Percentiles rank a stretch among this genome's conserved stretches.
Evolutionary conservation across 2,113 vertebrate genomes (phyloP).

Genomic region (Ivindomyrus marchei): DNA sequence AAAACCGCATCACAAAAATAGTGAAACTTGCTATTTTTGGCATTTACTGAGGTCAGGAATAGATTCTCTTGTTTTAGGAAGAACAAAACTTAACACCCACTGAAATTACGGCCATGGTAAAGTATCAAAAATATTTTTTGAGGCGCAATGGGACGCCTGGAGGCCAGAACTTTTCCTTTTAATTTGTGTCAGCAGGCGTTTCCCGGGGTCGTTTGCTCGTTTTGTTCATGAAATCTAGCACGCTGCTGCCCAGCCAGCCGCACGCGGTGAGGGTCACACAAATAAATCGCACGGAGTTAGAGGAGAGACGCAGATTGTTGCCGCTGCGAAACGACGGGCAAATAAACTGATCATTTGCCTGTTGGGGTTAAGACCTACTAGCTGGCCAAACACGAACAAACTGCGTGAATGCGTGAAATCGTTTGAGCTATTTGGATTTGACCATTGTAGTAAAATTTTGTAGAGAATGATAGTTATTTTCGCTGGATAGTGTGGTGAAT

Average conservation of each 20-base stretch:
- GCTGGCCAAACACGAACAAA: background rate
- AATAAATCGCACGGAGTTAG: background rate
- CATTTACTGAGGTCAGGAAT: background rate
- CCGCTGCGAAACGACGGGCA: background rate
- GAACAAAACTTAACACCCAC: background rate
- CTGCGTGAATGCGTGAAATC: background rate
- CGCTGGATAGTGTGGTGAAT: background rate
- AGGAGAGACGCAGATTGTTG: background rate
- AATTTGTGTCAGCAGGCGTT: constrained; percentile 18
- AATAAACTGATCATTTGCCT: constrained; percentile 6
- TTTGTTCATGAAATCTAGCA: constrained; percentile 22
- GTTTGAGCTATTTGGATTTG: background rate
- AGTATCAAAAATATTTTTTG: background rate
- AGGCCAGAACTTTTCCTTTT: background rate
- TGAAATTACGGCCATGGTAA: background rate
- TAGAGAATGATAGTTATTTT: background rate
- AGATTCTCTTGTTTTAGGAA: background rate
- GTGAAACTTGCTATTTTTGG: background rate
- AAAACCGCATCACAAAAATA: background rate
- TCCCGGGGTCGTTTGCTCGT: constrained; percentile 8
- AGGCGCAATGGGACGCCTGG: background rate
- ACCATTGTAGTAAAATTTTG: background rate
- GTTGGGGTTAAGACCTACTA: background rate
- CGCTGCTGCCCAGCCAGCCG: constrained; percentile 46
- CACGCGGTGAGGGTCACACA: background rate